Base-by-base conservation (phyloP, 2,888 invertebrate species). In the Epinotia demarniana region DNA sequence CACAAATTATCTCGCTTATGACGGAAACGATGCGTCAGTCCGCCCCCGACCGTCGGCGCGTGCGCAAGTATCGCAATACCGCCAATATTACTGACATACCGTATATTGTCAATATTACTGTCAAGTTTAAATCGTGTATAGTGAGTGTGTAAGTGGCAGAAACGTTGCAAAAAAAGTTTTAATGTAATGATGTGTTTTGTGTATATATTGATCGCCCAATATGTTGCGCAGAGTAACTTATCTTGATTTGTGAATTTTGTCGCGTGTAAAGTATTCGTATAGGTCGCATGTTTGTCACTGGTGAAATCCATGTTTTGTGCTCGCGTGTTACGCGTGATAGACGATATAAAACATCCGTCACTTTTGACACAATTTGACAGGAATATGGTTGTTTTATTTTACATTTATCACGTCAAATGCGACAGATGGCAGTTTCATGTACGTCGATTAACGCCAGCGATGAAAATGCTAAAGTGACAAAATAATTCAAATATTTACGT, bases 11-110 rank as follows among this genome's bases (percentile, higher is more conserved):
- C 80, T 79, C 68, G 72, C 73, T 62, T 46, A 72, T 78, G 80
- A 67, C 80, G 80, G 81, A 81, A 81, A 78, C 77, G 63, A 73
- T 74, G 74, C 78, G 75, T 75, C 74, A 81, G 82, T 81, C 73
- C 78, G 77, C 78, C 75, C 73, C 60, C 58, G 75, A 61, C 78
- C 62, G n/a, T 61, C 77, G 77, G 49, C 74, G 74, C 77, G 80
- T 76, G 79, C 75, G 77, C 77, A 75, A 71, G 67, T 53, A 39
- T 11, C 9, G 13, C n/a, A 11, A 46, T 19, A 6, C 19, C 46
- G 46, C 23, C 62, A 43, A 18, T 62, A 62, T 6, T 18, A 53
- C 53, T 53, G 53, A 53, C 53, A 53, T 53, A 53, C 53, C 53
- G 53, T n/a, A 53, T 53, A 53, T 8, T 53, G 53, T n/a, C 62